Evolutionary conservation across 2,888 invertebrate species (phyloP), one percentile per base, ranked within the genome.

Genomic region (Nymphalis polychloros): DNA sequence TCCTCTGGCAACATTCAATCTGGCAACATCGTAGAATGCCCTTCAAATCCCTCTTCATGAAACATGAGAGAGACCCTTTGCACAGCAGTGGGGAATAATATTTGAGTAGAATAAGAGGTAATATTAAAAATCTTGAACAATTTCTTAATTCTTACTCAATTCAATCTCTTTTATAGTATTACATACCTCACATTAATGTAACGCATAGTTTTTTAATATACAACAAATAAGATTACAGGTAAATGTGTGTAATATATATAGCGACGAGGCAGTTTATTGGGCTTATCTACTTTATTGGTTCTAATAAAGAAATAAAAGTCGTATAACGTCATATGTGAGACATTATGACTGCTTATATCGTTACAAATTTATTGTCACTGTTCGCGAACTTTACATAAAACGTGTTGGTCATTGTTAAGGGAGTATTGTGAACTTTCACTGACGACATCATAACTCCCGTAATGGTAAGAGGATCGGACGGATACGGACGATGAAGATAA

Each of bases 251-350:
- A 67, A n/a, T n/a, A 49, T 31, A 49, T 62, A 67, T 62, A 49
- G 49, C 47, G 35, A 55, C 46, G 27, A 60, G 63, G 8, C 63
- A 61, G 35, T 46, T 70, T 70, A 70, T 70, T 67, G 67, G 48
- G 20, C 63, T 50, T 60, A 68, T 70, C 59, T 61, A 59, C 59
- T 68, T 68, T 68, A 68, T 68, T 60, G 64, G 68, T 63, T 59
- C 68, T 53, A 60, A 67, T 63, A 70, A 65, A 69, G 63, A 63
- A 60, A 67, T 64, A 63, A 68, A 68, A 53, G 23, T 53, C 59
- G 41, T 70, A 63, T 67, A 70, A 67, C 50, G 63, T 63, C 59
- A 35, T 48, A 17, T 60, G 20, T 17, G 35, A 49, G 64, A 59
- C 59, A 64, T 68, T 68, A 68, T 60, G 68, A 60, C 59, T 50